Conservation (phyloP, 2,888 invertebrate species). For the Acrobasis suavella region DNA sequence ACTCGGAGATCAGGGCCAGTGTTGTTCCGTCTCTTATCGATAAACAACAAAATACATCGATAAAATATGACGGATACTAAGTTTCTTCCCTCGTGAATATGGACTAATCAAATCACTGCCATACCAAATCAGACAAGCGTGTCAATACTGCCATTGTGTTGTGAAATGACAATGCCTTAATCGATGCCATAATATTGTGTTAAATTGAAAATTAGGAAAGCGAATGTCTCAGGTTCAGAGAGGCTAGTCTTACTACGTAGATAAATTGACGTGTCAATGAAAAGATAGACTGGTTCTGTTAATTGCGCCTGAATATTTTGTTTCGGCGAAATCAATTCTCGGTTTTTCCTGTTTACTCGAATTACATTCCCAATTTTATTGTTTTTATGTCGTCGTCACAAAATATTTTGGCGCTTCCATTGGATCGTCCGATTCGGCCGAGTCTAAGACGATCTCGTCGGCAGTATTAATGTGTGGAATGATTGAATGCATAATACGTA, state of each 20-base stretch:
- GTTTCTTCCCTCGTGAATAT: conserved; percentile 10
- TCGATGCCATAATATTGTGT: conserved; percentile 14
- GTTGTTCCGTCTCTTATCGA: conserved; percentile 8
- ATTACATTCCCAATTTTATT: conserved; percentile 17
- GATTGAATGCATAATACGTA: conserved; percentile 60
- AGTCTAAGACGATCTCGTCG: conserved; percentile 50
- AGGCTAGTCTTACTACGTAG: conserved; percentile 40
- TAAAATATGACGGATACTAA: not conserved
- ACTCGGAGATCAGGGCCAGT: conserved; percentile 14
- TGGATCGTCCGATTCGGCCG: conserved; percentile 39
- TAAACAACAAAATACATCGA: conserved; percentile 2
- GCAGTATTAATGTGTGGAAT: conserved; percentile 74
- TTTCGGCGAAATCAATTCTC: conserved; percentile 30
- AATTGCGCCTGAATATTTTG: conserved; percentile 43
- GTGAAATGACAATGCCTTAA: conserved; percentile 26
- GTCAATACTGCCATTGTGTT: conserved; percentile 33
- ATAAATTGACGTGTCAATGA: conserved; percentile 30
- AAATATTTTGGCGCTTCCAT: conserved; percentile 44
- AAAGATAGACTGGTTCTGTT: conserved; percentile 44
- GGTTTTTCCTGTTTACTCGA: not conserved
- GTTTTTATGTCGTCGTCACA: conserved; percentile 16
- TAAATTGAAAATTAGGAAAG: conserved; percentile 9
- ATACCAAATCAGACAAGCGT: conserved; percentile 28
- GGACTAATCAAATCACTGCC: conserved; percentile 38
- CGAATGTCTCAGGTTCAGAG: conserved; percentile 12